phyloP scores from a whole-genome alignment of 2,797 vertebrate genomes.

The Sphenopsis melanotis region DNA sequence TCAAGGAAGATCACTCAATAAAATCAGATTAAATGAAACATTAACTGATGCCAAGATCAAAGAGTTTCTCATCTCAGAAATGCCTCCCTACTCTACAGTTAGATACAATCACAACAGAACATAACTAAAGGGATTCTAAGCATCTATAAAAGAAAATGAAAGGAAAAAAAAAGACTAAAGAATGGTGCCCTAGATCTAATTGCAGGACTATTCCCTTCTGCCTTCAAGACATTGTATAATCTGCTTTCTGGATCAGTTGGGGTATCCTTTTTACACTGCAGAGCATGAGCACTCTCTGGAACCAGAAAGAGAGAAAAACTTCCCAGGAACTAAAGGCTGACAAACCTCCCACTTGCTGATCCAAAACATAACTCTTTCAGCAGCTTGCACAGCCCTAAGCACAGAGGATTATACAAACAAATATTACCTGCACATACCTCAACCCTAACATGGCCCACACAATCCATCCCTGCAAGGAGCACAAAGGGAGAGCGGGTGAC shows the following conservation, averaged over 20 bases:
- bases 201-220: background rate
- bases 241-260: background rate
- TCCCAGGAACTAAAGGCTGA: background rate
- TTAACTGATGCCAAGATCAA: background rate
- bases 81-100: background rate
- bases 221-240: background rate
- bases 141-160: background rate
- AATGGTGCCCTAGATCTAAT: background rate
- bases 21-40: background rate
- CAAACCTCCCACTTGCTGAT: background rate
- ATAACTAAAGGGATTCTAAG: background rate
- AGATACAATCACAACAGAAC: background rate
- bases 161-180: background rate
- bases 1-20: background rate
- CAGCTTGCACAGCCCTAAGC: background rate
- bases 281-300: background rate
- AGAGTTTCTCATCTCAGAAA: background rate
- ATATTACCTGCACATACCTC: no score
- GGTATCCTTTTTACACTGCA: background rate
- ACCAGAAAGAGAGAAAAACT: background rate
- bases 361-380: background rate
- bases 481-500: rapidly evolving
- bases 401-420: background rate
- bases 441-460: background rate
- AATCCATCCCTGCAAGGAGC: rapidly evolving